Conservation (phyloP, 2,888 invertebrate genomes). For the Lithosia quadra region DNA sequence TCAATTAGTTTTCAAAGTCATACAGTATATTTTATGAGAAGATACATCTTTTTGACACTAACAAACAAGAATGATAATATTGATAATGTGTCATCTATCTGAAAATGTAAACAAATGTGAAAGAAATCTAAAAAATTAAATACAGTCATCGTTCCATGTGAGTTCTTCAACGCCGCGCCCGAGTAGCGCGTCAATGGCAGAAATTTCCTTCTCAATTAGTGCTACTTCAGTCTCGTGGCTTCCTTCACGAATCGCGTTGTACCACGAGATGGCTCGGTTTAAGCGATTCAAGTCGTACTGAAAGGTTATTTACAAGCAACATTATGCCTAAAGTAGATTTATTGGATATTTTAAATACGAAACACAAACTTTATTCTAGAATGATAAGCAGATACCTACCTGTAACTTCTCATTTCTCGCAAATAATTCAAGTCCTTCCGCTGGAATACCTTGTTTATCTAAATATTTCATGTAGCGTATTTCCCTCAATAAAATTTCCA, state of each 20-base stretch:
- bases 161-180: conserved; percentile 89
- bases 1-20: not conserved
- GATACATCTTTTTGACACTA: no score
- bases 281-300: conserved; percentile 86
- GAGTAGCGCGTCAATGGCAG: conserved; percentile 90
- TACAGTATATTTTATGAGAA: not conserved
- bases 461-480: conserved; percentile 92
- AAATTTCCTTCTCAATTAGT: conserved; percentile 92
- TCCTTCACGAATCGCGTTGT: conserved; percentile 92
- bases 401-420: conserved; percentile 90
- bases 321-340: not conserved
- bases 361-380: no score
- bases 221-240: conserved; percentile 92
- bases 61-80: not conserved
- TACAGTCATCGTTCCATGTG: conserved; percentile 93
- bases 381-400: conserved; percentile 60
- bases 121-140: not conserved
- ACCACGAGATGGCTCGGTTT: conserved; percentile 91
- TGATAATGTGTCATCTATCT: not conserved
- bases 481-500: conserved; percentile 92
- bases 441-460: conserved; percentile 88
- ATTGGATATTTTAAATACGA: not conserved
- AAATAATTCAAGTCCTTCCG: conserved; percentile 89
- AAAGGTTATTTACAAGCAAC: not conserved
- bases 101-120: not conserved